Conservation (phyloP, 2,888 invertebrate species). For the Trisateles emortualis region DNA sequence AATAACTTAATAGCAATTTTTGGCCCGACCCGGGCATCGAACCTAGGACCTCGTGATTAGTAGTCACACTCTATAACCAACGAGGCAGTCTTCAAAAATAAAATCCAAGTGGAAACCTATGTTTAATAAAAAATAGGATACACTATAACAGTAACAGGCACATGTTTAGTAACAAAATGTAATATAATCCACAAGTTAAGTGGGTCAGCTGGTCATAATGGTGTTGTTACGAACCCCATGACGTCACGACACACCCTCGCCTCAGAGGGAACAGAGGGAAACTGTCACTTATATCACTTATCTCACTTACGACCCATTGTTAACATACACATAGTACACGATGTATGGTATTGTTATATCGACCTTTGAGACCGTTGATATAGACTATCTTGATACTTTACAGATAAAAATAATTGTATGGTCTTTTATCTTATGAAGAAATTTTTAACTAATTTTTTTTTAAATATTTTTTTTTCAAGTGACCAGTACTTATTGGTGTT, state of each 20-base stretch:
- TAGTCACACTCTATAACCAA: no score
- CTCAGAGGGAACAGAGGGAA: conserved; percentile 9
- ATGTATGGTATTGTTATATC: neutral
- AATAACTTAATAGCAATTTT: no score
- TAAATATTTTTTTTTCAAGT: no score
- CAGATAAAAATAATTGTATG: neutral
- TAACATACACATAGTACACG: neutral
- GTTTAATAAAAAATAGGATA: neutral
- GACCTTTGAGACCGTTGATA: neutral
- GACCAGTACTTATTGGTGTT: no score
- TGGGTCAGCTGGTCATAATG: conserved; percentile 23
- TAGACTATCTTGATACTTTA: neutral
- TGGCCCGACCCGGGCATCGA: no score
- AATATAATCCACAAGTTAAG: conserved; percentile 7
- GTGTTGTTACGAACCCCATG: conserved; percentile 5
- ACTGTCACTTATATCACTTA: conserved; percentile 5
- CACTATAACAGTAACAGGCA: neutral
- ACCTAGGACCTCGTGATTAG: no score
- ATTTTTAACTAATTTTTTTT: no score
- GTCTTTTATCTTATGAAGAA: neutral
- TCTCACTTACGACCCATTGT: neutral
- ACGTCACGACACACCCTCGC: neutral
- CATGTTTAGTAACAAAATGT: neutral
- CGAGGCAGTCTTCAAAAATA: neutral
- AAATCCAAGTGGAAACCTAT: neutral